phyloP scores from a whole-genome alignment of 1,140 invertebrate genomes.

The Hydropsyche tenuis region DNA sequence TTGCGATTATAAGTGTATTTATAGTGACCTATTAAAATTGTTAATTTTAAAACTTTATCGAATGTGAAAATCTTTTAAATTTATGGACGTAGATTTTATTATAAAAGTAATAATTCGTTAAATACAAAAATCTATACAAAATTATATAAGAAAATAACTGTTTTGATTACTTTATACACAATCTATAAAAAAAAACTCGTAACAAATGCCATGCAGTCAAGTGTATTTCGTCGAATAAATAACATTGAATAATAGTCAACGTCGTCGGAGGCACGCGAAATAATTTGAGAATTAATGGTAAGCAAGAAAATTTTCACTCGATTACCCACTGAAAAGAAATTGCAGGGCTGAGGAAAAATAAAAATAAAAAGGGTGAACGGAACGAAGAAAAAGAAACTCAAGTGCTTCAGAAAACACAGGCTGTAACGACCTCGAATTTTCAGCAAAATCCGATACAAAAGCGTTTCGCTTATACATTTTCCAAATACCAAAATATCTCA shows the following conservation, averaged over 20 bases:
- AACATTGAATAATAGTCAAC: constrained; percentile 8
- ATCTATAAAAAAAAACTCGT: not conserved
- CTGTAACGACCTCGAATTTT: constrained; percentile 1
- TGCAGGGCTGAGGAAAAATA: not conserved
- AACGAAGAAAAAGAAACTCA: not conserved
- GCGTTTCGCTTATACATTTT: too few relatives aligned
- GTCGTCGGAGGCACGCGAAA: constrained; percentile 15
- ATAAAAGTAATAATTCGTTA: too few relatives aligned
- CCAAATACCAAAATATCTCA: too few relatives aligned
- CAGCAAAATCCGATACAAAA: not conserved
- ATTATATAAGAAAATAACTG: too few relatives aligned
- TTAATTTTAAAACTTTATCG: too few relatives aligned
- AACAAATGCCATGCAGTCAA: not conserved
- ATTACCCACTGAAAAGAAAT: constrained; percentile 29
- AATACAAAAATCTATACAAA: too few relatives aligned
- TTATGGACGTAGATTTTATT: too few relatives aligned
- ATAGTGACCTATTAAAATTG: too few relatives aligned
- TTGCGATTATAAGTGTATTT: too few relatives aligned
- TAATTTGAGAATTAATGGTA: constrained; percentile 26
- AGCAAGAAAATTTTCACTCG: constrained; percentile 20
- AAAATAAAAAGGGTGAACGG: constrained; percentile 1
- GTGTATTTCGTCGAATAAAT: constrained; percentile 1
- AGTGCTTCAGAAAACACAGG: constrained; percentile 19
- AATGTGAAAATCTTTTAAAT: too few relatives aligned
- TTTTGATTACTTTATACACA: too few relatives aligned